Evolutionary conservation across 2,797 vertebrate species (phyloP).

Genomic region (Phalanger gymnotis): DNA sequence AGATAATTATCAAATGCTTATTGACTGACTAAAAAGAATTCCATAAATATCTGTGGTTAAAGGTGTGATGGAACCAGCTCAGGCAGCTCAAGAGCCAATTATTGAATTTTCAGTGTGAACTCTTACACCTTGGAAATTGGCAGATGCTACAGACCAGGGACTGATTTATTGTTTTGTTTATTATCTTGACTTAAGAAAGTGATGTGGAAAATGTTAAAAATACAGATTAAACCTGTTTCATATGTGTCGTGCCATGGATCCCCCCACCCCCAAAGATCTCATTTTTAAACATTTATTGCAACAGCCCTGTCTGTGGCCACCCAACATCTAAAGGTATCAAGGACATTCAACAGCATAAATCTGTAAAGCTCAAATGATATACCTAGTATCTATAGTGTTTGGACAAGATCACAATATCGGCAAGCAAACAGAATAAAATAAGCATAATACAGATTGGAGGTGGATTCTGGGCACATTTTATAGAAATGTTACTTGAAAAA

Average conservation of each 20-base stretch:
- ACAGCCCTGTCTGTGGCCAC: too few species aligned
- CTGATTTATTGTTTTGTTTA: neutral
- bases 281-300: neutral
- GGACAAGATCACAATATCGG: neutral
- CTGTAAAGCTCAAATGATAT: accelerated
- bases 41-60: neutral
- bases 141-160: neutral
- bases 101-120: neutral
- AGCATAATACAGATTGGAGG: neutral
- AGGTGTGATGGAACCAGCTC: neutral
- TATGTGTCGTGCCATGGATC: neutral
- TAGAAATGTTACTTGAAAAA: neutral
- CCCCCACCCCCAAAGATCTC: neutral
- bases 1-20: neutral
- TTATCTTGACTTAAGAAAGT: neutral
- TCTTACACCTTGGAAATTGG: neutral
- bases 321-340: too few species aligned
- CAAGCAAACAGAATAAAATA: neutral
- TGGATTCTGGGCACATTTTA: neutral
- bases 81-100: neutral
- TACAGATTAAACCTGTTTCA: neutral
- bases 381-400: neutral
- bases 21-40: neutral
- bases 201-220: neutral
- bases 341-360: neutral